Evolutionary conservation across 2,113 vertebrate species (phyloP), one percentile per base, ranked within the genome.

Genomic region (Gymnobelideus leadbeateri): DNA sequence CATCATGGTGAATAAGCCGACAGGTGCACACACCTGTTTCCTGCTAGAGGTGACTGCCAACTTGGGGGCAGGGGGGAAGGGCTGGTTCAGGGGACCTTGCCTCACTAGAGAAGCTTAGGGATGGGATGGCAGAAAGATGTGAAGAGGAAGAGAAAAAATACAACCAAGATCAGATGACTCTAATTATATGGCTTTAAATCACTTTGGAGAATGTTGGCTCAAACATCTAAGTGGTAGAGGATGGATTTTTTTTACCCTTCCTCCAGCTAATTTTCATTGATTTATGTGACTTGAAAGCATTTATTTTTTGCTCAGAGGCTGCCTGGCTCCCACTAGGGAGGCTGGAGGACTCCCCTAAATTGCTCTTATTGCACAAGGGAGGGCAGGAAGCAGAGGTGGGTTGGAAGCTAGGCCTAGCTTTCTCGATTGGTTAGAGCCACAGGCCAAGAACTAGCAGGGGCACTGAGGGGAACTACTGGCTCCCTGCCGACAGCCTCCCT

Each of bases 221-320:
- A 90, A 95, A 97, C 95, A 97, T 95, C 92, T 2, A 90, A 94
- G 96, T 96, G 97, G 90, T 96, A 96, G 95, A 96, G 31, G 96
- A 98, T 98, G 93, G 97, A 94, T 98, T 98, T 98, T 96, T 95
- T 96, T 98, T 95, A 96, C 96, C 92, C 94, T 96, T 93, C 97
- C 96, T 97, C 96, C 95, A 97, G 96, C 97, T 98, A 97, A 98
- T 98, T 98, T 97, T 89, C 97, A 93, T 97, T 98, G 98, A 98
- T 98, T 98, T 98, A 98, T 98, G 97, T 97, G 91, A 51, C 95
- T 97, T 93, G 94, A 92, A 97, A 97, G 92, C 97, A 97, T 97
- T 98, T 97, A 94, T 98, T 98, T 98, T 97, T 97, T 96, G 94
- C 97, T 97, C 95, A 57, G 89, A 91, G 97, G 89, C n/a, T 91